Percentiles rank a stretch among this genome's conserved stretches.
phyloP scores from a whole-genome alignment of 2,113 vertebrate genomes.

The rat (Rattus norvegicus) region GRCr8 NC_086021.1:63195501-63196000 shows the following conservation, averaged over 20 bases:
- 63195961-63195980: no score
- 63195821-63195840: no score
- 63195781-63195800: neutral
- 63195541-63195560: neutral
- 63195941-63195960: no score
- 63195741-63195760: neutral
- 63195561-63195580: conserved; percentile 38
- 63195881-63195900: no score
- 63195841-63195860: no score
- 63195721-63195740: conserved; percentile 40
- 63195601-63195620: neutral
- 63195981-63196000: no score
- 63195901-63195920: no score
- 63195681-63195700: neutral
- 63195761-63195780: conserved; percentile 2
- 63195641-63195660: conserved; percentile 19
- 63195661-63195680: neutral
- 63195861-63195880: no score
- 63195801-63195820: no score
- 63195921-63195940: no score
- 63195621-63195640: conserved; percentile 55
- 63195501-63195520: neutral
- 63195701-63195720: conserved; percentile 34
- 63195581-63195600: conserved; percentile 13
- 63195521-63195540: neutral